A percentile compares a stretch with the other conserved stretches of the same genome.
Evolutionary conservation across 2,888 invertebrate species (phyloP).

Genomic region (Cephus sareptanus): DNA sequence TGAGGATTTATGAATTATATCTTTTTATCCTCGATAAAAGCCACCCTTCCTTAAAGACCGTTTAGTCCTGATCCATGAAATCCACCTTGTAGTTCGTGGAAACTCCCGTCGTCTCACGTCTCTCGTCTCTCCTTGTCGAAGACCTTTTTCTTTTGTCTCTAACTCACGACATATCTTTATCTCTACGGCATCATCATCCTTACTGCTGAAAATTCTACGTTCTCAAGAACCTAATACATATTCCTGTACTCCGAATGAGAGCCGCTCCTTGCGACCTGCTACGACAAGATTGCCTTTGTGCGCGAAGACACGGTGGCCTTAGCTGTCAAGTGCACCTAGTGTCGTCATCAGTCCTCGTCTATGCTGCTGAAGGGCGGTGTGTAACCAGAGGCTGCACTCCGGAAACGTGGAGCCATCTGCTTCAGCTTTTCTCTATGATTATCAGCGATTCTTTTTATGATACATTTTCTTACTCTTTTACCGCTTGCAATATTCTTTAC

Average conservation of each 20-base stretch:
- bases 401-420: slow-evolving; percentile 17
- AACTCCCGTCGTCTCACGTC: neutral
- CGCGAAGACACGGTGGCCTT: slow-evolving; percentile 38
- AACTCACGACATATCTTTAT: neutral
- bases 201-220: neutral
- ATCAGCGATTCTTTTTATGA: neutral
- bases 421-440: neutral
- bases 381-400: neutral
- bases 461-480: neutral
- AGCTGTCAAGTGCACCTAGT: slow-evolving; percentile 39
- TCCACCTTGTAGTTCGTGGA: neutral
- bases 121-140: neutral
- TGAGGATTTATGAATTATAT: neutral
- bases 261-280: neutral
- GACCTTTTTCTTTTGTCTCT: neutral
- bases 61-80: neutral
- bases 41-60: neutral
- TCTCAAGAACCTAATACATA: neutral
- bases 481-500: neutral
- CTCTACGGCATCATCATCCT: neutral
- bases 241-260: neutral
- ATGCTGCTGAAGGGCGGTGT: slow-evolving; percentile 28
- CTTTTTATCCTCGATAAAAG: neutral
- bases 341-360: slow-evolving; percentile 16
- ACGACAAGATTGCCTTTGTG: slow-evolving; percentile 28